A percentile compares a stretch with the other conserved stretches of the same genome.
Conservation (phyloP, 2,113 vertebrate genomes). For the Misgurnus mizolepis region DNA sequence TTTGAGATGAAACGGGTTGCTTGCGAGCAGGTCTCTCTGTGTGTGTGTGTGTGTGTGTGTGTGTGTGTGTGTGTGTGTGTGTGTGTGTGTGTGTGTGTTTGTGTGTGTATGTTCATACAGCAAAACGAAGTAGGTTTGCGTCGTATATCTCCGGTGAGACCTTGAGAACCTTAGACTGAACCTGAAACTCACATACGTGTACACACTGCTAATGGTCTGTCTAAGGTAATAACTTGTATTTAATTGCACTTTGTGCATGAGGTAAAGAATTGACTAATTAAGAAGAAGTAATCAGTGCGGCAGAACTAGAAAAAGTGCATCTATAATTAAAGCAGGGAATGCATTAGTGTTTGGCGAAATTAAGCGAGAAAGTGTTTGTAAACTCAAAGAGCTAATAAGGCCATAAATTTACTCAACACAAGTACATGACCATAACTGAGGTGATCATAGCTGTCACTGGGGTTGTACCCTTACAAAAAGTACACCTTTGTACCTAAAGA, state of each 20-base stretch:
- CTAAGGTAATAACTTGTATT: constrained; percentile 56
- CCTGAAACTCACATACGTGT: constrained; percentile 16
- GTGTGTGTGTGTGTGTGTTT: not conserved
- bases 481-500: no score
- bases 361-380: constrained; percentile 49
- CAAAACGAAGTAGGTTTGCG: constrained; percentile 41
- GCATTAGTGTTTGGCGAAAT: constrained; percentile 54
- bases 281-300: constrained; percentile 57
- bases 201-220: constrained; percentile 47
- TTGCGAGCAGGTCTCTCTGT: not conserved
- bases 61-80: not conserved
- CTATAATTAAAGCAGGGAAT: constrained; percentile 57
- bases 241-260: constrained; percentile 57
- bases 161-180: constrained; percentile 32
- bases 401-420: not conserved
- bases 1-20: constrained; percentile 27
- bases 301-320: constrained; percentile 49
- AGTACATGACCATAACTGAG: not conserved
- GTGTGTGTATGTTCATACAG: constrained; percentile 44
- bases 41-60: no score
- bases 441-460: no score
- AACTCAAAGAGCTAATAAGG: constrained; percentile 49
- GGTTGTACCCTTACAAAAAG: no score
- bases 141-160: constrained; percentile 44
- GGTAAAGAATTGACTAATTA: constrained; percentile 60